Evolutionary conservation across 2,113 vertebrate genomes (phyloP), one percentile per base, ranked within the genome.

Genomic region (Shinisaurus crocodilurus): DNA sequence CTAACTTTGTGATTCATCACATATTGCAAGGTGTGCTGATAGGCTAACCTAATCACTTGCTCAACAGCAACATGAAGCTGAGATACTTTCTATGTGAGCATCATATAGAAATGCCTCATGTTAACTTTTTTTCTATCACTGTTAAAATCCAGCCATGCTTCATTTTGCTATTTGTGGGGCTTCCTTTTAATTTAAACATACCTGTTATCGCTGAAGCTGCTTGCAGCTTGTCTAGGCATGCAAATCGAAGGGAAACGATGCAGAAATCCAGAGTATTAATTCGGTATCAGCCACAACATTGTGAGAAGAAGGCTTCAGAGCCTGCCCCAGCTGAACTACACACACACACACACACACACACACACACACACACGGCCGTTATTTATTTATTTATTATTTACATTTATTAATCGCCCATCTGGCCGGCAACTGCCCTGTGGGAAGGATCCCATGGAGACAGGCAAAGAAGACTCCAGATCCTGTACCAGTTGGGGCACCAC

Each of bases 1-100:
- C 72, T 7, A 29, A 18, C 37, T 6, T 74, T 54, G 48, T 57
- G 86, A 29, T 18, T 43, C 48, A 45, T 87, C 54, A 43, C 50
- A 29, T 8, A 25, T 25, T 37, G 13, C 37, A 40, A 23, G 34
- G n/a, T 4, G 34, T 75, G 23, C 6, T 50, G 0, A 23, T 89
- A 43, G 69, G 82, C 70, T n/a, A 87, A 54, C 83, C 40, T 13
- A 81, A 6, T 82, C 82, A 60, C 23, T 76, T 87, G 0, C 74
- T 90, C 91, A 88, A 4, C 27, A 90, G 5, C 45, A 90, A 9
- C 20, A 40, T 90, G 57, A 90, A 94, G 1, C 23, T 40, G 75
- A 5, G 86, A 27, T 18, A 1, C n/a, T 89, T 16, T 6, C 60
- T 2, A 2, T 37, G n/a, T 1, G 37, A 48, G 1, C 23, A 79